Conservation (phyloP, 2,797 vertebrate species). For the Rhodeus uyekii region DNA sequence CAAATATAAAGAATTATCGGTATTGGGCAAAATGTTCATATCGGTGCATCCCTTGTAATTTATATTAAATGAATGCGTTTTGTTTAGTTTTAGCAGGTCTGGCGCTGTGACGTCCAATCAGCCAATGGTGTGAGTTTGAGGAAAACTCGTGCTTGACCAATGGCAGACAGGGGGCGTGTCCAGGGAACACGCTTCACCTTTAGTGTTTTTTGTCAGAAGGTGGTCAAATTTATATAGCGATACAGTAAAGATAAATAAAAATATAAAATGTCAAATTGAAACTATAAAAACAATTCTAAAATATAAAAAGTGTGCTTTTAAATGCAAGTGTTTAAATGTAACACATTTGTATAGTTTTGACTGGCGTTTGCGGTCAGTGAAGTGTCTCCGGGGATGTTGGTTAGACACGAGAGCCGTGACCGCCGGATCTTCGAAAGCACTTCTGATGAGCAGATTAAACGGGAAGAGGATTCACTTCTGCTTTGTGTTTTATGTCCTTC, state of each 20-base stretch:
- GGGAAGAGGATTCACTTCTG: slow-evolving; percentile 46
- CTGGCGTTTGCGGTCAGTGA: no score
- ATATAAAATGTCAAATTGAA: background rate
- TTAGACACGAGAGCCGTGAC: slow-evolving; percentile 9
- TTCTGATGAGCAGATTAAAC: slow-evolving; percentile 32
- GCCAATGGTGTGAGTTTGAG: background rate
- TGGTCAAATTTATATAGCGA: background rate
- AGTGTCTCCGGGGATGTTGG: no score
- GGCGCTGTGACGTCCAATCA: background rate
- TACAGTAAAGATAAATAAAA: background rate
- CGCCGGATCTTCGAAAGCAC: background rate
- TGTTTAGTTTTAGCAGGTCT: background rate
- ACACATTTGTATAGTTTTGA: no score
- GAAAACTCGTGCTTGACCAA: background rate
- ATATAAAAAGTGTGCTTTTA: no score
- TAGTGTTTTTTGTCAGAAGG: background rate
- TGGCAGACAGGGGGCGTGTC: background rate
- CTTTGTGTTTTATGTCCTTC: slow-evolving; percentile 32
- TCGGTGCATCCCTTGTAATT: no score
- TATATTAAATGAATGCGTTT: background rate
- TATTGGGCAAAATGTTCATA: no score
- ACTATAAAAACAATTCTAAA: background rate
- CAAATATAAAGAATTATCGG: no score
- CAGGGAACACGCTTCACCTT: background rate
- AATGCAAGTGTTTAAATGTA: no score